phyloP scores from a whole-genome alignment of 2,888 invertebrate genomes.

The Aleiodes alternator region DNA sequence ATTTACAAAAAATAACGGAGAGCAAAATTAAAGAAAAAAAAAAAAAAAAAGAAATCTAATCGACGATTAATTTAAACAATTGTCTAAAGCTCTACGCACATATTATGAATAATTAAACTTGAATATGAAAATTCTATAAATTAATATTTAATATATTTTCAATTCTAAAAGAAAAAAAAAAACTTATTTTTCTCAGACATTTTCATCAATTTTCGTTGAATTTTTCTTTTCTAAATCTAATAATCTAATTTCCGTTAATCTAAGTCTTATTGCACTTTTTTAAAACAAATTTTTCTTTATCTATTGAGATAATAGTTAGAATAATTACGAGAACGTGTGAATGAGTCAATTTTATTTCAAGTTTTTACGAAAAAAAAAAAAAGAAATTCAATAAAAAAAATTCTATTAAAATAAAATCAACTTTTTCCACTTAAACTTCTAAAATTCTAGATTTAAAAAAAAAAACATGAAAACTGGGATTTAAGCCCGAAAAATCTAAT shows the following conservation, averaged over 20 bases:
- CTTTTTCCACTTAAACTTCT: too few relatives aligned
- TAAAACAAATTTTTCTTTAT: slow-evolving; percentile 56
- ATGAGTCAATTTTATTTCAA: too few relatives aligned
- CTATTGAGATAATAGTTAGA: not conserved
- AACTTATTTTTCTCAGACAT: not conserved
- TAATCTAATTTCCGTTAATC: slow-evolving; percentile 46
- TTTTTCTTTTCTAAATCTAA: slow-evolving; percentile 24
- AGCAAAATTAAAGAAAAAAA: not conserved
- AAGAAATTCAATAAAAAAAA: not conserved
- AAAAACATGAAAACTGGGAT: not conserved
- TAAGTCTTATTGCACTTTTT: slow-evolving; percentile 64
- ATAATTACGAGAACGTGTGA: not conserved
- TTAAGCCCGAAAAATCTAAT: not conserved
- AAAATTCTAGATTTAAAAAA: not conserved
- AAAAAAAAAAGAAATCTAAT: slow-evolving; percentile 8
- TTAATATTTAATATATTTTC: slow-evolving; percentile 16
- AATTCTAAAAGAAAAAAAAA: slow-evolving; percentile 1
- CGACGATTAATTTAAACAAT: slow-evolving; percentile 43
- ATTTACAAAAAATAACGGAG: slow-evolving; percentile 13
- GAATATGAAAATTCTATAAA: slow-evolving; percentile 11
- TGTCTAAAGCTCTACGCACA: slow-evolving; percentile 50
- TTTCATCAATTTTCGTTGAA: not conserved
- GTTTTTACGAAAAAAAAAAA: not conserved
- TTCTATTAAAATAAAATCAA: too few relatives aligned
- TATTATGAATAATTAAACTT: not conserved